phyloP scores from a whole-genome alignment of 2,888 invertebrate genomes.

The Hecatera dysodea region DNA sequence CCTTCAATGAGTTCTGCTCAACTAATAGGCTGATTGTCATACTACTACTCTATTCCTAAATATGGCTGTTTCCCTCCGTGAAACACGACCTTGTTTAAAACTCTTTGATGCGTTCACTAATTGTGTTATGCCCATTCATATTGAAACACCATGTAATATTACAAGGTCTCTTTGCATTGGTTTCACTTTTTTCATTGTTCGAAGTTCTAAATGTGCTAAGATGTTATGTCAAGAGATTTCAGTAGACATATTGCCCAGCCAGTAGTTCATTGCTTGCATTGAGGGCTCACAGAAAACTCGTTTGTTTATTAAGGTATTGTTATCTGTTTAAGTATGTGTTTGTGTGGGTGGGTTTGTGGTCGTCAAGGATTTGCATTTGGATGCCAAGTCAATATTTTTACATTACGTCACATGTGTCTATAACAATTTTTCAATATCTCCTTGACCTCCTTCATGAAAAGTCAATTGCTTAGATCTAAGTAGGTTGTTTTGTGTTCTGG shows the following conservation, averaged over 20 bases:
- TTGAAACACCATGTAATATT: slow-evolving; percentile 45
- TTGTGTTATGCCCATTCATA: slow-evolving; percentile 48
- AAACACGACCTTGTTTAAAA: slow-evolving; percentile 51
- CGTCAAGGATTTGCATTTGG: slow-evolving; percentile 55
- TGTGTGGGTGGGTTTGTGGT: slow-evolving; percentile 66
- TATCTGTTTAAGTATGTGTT: slow-evolving; percentile 46
- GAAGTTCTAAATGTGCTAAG: slow-evolving; percentile 22
- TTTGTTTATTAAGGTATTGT: slow-evolving; percentile 65
- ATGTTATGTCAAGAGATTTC: slow-evolving; percentile 26
- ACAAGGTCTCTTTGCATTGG: slow-evolving; percentile 38
- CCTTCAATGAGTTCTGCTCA: slow-evolving; percentile 56
- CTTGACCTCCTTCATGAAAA: slow-evolving; percentile 62
- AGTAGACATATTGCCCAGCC: slow-evolving; percentile 17
- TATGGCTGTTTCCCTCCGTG: slow-evolving; percentile 40
- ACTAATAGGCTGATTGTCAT: slow-evolving; percentile 44
- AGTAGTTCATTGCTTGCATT: slow-evolving; percentile 24
- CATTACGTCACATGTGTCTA: slow-evolving; percentile 53
- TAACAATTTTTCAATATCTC: slow-evolving; percentile 47
- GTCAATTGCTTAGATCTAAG: slow-evolving; percentile 39
- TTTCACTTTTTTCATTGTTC: slow-evolving; percentile 11
- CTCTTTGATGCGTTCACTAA: slow-evolving; percentile 47
- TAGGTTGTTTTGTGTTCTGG: slow-evolving; percentile 15
- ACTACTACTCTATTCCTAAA: slow-evolving; percentile 48
- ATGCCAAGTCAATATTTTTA: slow-evolving; percentile 59
- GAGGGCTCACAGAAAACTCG: slow-evolving; percentile 42